Evolutionary conservation across 2,113 vertebrate species (phyloP), one percentile per base, ranked within the genome.

Genomic region (Turdus rufiventris): DNA sequence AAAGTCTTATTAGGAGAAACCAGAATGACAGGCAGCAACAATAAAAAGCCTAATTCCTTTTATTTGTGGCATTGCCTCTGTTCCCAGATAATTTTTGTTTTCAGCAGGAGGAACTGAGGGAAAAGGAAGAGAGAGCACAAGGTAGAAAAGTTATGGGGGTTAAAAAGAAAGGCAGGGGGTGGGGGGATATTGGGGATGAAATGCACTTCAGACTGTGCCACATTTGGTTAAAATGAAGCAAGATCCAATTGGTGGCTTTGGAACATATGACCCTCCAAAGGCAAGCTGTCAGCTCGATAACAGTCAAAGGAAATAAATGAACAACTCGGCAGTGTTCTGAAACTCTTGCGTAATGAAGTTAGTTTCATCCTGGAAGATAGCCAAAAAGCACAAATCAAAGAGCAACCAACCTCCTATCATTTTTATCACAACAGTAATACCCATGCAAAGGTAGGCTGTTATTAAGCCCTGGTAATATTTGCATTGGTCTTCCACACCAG

Each of bases 241-340:
- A 86, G 58, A 94, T 57, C 74, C 56, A 85, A 57, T 42, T 94
- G 90, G 71, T 78, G 95, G 85, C 58, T 88, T 94, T 53, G 83
- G 78, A 85, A 90, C 92, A 60, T 77, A 83, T 15, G 72, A 80
- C 82, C 85, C 82, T 96, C 75, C 43, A 77, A 95, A 93, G 63
- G n/a, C 85, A 88, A 84, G 61, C 57, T 95, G 88, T 94, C 94
- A 88, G 65, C 68, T 85, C 8, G 0, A 3, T 83, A 94, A 90
- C 61, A 88, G 91, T 77, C 50, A 86, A 88, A 96, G 76, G 82
- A 94, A 96, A 90, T 85, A 93, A 96, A 96, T 57, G 43, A 89
- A 95, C 79, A 88, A 63, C 72, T 72, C 81, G 13, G 51, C 65
- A 67, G 79, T 80, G 68, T 71, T 95, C 88, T 70, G 71, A 77